Percentiles rank a stretch among this genome's conserved stretches.
Evolutionary conservation across 1,140 invertebrate genomes (phyloP).

Genomic region (Trissolcus basalis): DNA sequence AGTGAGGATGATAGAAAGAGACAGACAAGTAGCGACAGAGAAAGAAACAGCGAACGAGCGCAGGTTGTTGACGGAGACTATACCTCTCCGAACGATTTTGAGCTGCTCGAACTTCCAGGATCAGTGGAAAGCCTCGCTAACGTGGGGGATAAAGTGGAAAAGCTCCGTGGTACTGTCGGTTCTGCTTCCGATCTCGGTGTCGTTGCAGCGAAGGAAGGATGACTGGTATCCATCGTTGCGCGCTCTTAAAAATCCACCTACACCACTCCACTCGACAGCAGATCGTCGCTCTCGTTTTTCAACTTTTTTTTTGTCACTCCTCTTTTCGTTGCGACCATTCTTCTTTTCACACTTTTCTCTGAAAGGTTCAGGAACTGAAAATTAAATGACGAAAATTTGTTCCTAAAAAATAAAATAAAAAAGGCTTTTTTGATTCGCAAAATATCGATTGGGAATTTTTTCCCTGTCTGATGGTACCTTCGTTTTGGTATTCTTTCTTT

Average conservation of each 20-base stretch:
- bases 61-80: slow-evolving; percentile 62
- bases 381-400: too few relatives aligned
- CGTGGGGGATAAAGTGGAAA: slow-evolving; percentile 65
- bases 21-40: slow-evolving; percentile 26
- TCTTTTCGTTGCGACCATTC: too few relatives aligned
- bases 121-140: slow-evolving; percentile 71
- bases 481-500: slow-evolving; percentile 22
- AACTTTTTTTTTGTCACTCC: slow-evolving; percentile 7
- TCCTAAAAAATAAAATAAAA: too few relatives aligned
- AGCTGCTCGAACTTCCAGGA: slow-evolving; percentile 70
- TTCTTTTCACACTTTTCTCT: too few relatives aligned
- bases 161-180: slow-evolving; percentile 55
- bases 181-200: slow-evolving; percentile 37
- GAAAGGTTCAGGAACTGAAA: too few relatives aligned
- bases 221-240: slow-evolving; percentile 45
- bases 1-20: slow-evolving; percentile 53
- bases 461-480: slow-evolving; percentile 4
- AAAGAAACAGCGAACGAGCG: slow-evolving; percentile 50
- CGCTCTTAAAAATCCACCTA: slow-evolving; percentile 35
- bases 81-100: slow-evolving; percentile 68
- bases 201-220: slow-evolving; percentile 41
- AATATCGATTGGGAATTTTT: not conserved
- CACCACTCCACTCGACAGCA: slow-evolving; percentile 15
- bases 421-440: not conserved
- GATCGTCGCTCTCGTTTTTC: slow-evolving; percentile 31